Percentiles rank a stretch among this genome's conserved stretches.
phyloP scores from a whole-genome alignment of 2,113 vertebrate genomes.

The Bos javanicus region DNA sequence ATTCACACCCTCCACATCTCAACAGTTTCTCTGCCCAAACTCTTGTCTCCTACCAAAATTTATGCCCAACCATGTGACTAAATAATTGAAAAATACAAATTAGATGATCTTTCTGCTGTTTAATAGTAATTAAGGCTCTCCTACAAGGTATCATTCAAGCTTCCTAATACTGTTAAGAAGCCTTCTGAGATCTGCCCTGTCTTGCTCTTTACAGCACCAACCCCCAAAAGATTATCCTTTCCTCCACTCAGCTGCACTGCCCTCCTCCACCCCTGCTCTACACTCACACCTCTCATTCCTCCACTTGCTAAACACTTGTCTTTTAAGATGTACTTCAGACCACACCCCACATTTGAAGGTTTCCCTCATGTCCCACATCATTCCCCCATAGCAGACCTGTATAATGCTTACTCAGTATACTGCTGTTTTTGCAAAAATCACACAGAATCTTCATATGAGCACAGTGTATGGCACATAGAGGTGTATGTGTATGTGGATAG shows the following conservation, averaged over 20 bases:
- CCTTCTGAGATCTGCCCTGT: neutral
- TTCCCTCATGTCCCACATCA: neutral
- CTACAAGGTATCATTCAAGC: neutral
- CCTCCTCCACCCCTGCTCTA: neutral
- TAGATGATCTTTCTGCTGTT: neutral
- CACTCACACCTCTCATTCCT: neutral
- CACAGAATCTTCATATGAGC: neutral
- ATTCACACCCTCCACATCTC: neutral
- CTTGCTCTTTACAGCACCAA: neutral
- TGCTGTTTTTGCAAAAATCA: neutral
- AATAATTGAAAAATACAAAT: neutral
- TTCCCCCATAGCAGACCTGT: neutral
- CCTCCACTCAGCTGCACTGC: neutral
- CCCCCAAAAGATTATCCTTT: neutral
- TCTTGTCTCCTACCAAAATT: neutral
- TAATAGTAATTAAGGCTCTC: neutral
- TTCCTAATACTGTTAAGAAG: neutral
- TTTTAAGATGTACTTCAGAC: neutral
- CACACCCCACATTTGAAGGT: neutral
- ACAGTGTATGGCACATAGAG: neutral
- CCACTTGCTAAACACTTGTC: neutral
- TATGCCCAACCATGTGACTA: neutral
- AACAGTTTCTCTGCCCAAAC: neutral
- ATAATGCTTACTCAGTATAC: neutral
- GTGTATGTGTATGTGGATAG: neutral